These are phyloP conservation scores for Tetrax tetrax DNA, from an alignment of 2,113 vertebrate genomes.

Conservation along the genomic window DNA sequence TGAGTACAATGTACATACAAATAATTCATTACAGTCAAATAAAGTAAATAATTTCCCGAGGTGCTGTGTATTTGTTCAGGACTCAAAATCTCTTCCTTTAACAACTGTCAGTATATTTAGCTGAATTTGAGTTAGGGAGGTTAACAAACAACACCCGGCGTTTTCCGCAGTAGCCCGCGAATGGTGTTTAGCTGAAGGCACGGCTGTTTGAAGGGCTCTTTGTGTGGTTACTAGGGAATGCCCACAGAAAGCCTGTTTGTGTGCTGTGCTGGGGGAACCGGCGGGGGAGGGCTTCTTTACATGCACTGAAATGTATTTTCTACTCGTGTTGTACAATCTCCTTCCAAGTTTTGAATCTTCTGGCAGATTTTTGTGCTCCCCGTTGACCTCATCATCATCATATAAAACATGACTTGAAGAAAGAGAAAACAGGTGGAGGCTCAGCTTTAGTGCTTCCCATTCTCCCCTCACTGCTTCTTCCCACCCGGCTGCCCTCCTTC, in stretches of 20 bases:
- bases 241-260: slow-evolving; percentile 50
- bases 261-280: neutral
- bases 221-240: slow-evolving; percentile 50
- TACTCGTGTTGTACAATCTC: neutral
- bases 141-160: neutral
- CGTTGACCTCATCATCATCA: slow-evolving; percentile 24
- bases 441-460: neutral
- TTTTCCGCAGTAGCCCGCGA: neutral
- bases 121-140: neutral
- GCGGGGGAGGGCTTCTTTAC: neutral
- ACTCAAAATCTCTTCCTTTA: neutral
- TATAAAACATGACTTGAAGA: slow-evolving; percentile 34
- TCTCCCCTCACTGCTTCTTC: neutral
- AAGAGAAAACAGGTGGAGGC: slow-evolving; percentile 38
- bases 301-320: slow-evolving; percentile 30
- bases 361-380: slow-evolving; percentile 36
- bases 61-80: neutral
- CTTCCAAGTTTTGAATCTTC: slow-evolving; percentile 49
- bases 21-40: neutral
- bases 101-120: neutral
- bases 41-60: neutral
- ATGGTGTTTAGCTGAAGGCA: slow-evolving; percentile 10
- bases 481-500: neutral
- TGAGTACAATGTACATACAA: neutral
- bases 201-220: slow-evolving; percentile 57